Conservation (phyloP, 2,888 invertebrate species). For the Drosophila acutilabella region DNA sequence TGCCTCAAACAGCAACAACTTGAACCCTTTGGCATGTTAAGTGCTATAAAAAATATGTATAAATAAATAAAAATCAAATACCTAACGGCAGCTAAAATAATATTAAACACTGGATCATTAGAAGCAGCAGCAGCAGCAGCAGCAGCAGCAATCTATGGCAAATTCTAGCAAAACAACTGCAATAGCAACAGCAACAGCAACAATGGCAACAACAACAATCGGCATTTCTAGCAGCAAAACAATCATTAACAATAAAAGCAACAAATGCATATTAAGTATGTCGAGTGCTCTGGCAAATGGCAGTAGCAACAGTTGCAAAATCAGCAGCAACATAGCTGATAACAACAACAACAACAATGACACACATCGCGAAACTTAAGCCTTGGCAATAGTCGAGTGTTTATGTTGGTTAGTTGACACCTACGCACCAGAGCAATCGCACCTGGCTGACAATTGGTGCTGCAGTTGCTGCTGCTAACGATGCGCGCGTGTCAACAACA, state of each 20-base stretch:
- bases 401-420: conserved; percentile 54
- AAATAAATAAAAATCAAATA: conserved; percentile 12
- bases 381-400: conserved; percentile 34
- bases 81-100: conserved; percentile 38
- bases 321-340: conserved; percentile 43
- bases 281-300: conserved; percentile 37
- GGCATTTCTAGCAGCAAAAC: conserved; percentile 23
- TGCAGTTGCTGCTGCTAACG: conserved; percentile 62
- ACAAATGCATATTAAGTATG: conserved; percentile 36
- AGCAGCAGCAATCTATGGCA: conserved; percentile 20
- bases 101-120: conserved; percentile 49
- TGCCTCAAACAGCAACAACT: conserved; percentile 10
- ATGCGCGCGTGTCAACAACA: conserved; percentile 77
- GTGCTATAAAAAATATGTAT: not conserved
- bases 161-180: conserved; percentile 12
- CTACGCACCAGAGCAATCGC: conserved; percentile 46
- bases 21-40: conserved; percentile 17
- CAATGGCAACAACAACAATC: conserved; percentile 12
- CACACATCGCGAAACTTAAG: conserved; percentile 27
- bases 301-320: conserved; percentile 50
- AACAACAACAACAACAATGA: conserved; percentile 43
- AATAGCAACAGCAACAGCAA: conserved; percentile 18
- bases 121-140: conserved; percentile 35
- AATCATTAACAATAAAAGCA: conserved; percentile 53
- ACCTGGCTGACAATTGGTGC: conserved; percentile 41